Evolutionary conservation across 2,113 vertebrate genomes (phyloP).

Genomic region (Pampusana beccarii): DNA sequence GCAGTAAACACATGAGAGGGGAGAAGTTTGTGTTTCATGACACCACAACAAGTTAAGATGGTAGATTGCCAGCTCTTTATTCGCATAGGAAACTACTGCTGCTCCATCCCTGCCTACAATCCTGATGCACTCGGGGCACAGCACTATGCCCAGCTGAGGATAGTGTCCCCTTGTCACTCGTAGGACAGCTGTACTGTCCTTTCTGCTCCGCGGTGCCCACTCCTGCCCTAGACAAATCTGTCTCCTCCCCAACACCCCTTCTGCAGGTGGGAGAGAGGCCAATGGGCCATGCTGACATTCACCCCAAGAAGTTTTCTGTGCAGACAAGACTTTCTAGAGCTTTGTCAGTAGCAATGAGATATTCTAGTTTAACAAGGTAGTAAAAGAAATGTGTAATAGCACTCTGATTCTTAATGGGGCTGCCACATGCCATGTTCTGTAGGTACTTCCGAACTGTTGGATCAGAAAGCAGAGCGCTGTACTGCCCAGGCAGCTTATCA

Average conservation of each 20-base stretch:
- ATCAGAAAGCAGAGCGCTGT: background rate
- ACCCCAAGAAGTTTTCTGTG: background rate
- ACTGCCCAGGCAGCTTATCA: background rate
- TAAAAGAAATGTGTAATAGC: background rate
- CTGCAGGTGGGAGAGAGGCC: background rate
- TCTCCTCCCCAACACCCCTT: background rate
- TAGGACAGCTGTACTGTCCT: background rate
- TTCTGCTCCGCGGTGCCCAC: background rate
- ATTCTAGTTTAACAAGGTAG: conserved; percentile 11
- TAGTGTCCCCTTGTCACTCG: background rate
- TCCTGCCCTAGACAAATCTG: background rate
- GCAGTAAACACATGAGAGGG: background rate
- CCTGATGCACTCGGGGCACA: background rate
- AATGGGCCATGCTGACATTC: background rate
- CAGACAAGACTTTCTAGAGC: background rate
- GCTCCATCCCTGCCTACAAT: background rate
- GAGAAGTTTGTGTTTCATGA: background rate
- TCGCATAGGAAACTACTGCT: background rate
- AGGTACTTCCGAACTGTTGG: background rate
- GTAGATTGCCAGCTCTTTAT: background rate
- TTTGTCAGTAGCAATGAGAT: background rate
- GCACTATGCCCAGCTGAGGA: background rate
- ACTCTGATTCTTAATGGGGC: background rate
- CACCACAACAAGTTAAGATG: background rate
- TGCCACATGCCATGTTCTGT: background rate